A percentile compares a stretch with the other conserved stretches of the same genome.
These are phyloP conservation scores for rabbit (Oryctolagus cuniculus) DNA, from an alignment of 2,113 vertebrate genomes.

Conservation along the genomic window DNA sequence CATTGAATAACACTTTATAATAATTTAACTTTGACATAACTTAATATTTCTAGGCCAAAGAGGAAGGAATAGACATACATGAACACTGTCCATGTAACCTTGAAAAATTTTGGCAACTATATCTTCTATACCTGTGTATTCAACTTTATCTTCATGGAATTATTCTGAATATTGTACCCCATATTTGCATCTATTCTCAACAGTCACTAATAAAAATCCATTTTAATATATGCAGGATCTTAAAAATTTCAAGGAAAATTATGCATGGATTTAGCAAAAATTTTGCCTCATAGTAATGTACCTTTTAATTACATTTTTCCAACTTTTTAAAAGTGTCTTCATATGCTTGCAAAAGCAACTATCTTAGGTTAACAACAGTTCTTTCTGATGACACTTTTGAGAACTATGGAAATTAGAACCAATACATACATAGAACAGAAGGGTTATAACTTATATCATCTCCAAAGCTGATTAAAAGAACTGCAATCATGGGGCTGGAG, in stretches of 20 bases:
- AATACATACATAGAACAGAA: background rate
- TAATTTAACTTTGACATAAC: background rate
- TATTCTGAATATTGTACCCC: background rate
- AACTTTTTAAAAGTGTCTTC: background rate
- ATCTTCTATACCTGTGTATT: background rate
- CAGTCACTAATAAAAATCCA: background rate
- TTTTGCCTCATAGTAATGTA: too few species aligned
- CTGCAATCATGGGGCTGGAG: too few species aligned
- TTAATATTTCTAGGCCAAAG: background rate
- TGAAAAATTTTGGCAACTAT: background rate
- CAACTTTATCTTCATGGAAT: background rate
- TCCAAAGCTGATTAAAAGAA: background rate
- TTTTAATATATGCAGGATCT: background rate
- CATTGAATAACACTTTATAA: background rate
- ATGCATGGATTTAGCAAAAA: too few species aligned
- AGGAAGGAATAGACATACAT: background rate
- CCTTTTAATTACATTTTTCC: too few species aligned
- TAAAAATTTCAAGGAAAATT: too few species aligned
- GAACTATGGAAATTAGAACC: background rate
- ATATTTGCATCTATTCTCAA: background rate
- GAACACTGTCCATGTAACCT: background rate
- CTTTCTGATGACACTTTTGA: background rate
- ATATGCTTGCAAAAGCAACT: background rate
- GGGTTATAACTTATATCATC: background rate
- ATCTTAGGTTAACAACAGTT: background rate